Base-by-base conservation (phyloP, 2,797 vertebrate species). In the Takifugu rubripes region DNA sequence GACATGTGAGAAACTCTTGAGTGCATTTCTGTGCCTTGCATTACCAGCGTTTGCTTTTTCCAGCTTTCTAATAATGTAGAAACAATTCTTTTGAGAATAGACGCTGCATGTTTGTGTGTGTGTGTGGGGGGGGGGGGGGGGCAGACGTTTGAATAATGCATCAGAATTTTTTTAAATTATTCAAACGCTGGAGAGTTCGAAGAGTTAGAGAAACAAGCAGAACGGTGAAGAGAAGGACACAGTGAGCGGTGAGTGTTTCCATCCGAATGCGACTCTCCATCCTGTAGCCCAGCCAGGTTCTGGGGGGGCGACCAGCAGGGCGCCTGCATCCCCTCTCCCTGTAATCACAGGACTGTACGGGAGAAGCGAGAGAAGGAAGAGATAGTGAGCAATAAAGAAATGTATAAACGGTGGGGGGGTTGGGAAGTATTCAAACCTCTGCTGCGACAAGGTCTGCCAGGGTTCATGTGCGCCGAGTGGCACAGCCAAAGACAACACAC, bases 401-500 rank as follows among this genome's bases (percentile, higher is more conserved):
- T 33, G 31, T 33, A 33, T 33, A 4, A 33, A 33, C 51, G 62
- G 46, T 45, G 1, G 50, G 55, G 49, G 50, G 16, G 50, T 71
- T 25, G 51, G 44, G 61, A 21, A 40, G 53, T 74, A 74, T 76
- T 85, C 75, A 70, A 56, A 79, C 75, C 77, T 74, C 63, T 79
- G 69, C 73, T 71, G 70, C 56, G 73, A 82, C 67, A 75, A 76
- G 75, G 79, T 86, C 84, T 81, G 78, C 74, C 84, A 83, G 73
- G 86, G 88, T 87, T 88, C 75, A 81, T 27, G 36, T 14, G 69
- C 72, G 68, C 61, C 3, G 55, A 54, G 56, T 56, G 49, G 55
- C 56, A 71, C 44, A 36, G 87, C 87, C 87, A 88, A 87, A 78
- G 56, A 75, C 79, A 87, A 85, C 61, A 70, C 61, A 69, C 73